Conservation (phyloP, 2,113 vertebrate species). For the Mionectes macconnelli region DNA sequence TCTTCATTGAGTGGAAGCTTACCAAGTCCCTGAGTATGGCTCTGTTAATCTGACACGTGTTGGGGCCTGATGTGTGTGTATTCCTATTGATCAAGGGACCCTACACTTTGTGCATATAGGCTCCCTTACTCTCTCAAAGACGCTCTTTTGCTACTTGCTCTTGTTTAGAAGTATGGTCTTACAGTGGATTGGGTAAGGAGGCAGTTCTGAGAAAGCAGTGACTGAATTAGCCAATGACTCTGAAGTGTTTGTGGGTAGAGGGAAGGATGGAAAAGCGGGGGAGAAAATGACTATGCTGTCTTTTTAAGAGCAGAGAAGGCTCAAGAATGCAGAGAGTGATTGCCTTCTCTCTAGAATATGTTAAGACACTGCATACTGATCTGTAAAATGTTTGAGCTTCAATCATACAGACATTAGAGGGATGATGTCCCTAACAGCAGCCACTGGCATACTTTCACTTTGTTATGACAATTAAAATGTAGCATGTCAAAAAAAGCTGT, state of each 20-base stretch:
- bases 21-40: background rate
- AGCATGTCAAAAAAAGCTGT: background rate
- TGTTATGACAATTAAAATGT: background rate
- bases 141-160: background rate
- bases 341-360: background rate
- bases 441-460: background rate
- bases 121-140: background rate
- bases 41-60: background rate
- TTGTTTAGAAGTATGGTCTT: background rate
- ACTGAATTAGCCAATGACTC: background rate
- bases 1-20: background rate
- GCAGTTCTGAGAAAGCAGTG: background rate
- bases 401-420: background rate
- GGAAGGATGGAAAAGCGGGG: background rate
- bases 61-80: rapidly evolving
- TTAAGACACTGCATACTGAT: background rate
- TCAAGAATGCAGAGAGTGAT: background rate
- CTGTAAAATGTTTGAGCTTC: background rate
- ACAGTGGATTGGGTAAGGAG: rapidly evolving
- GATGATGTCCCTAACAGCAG: background rate
- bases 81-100: background rate
- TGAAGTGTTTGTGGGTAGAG: background rate
- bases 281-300: background rate
- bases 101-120: background rate
- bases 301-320: background rate